Conservation (phyloP, 2,113 vertebrate species). For the Casuarius casuarius region DNA sequence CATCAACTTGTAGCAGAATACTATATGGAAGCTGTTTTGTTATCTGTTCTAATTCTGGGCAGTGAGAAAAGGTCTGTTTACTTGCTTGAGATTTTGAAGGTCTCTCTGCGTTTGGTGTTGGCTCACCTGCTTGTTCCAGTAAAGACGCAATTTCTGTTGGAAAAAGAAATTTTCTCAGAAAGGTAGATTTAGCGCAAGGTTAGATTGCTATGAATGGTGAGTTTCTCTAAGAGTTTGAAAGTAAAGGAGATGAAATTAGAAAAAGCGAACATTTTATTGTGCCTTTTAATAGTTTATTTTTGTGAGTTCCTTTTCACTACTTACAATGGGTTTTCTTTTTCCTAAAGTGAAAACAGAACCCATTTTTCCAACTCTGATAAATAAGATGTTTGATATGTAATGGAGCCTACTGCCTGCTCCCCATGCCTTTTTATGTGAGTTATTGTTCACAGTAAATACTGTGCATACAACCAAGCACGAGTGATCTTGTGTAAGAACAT, state of each 20-base stretch:
- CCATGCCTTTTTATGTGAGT: not conserved
- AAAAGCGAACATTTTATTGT: not conserved
- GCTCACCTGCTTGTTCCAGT: not conserved
- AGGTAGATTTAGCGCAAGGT: not conserved
- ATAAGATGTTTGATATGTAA: not conserved
- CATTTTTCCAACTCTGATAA: not conserved
- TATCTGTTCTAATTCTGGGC: not conserved
- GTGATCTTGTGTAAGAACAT: not conserved
- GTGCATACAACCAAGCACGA: not conserved
- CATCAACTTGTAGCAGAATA: not conserved
- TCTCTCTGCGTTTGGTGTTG: not conserved
- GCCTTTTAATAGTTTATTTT: not conserved
- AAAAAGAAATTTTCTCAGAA: not conserved
- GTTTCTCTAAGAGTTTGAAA: not conserved
- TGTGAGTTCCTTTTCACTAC: not conserved
- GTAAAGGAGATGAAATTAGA: not conserved
- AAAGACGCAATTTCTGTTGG: not conserved
- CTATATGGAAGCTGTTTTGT: not conserved
- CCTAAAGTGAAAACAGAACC: slow-evolving; percentile 32
- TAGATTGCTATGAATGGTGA: not conserved
- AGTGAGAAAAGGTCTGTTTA: not conserved
- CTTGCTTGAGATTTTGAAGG: not conserved
- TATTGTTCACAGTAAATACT: not conserved
- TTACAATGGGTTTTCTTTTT: slow-evolving; percentile 17
- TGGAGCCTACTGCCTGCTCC: not conserved